Evolutionary conservation across 2,797 vertebrate species (phyloP), one percentile per base, ranked within the genome.

Genomic region (Gallirallus australis): DNA sequence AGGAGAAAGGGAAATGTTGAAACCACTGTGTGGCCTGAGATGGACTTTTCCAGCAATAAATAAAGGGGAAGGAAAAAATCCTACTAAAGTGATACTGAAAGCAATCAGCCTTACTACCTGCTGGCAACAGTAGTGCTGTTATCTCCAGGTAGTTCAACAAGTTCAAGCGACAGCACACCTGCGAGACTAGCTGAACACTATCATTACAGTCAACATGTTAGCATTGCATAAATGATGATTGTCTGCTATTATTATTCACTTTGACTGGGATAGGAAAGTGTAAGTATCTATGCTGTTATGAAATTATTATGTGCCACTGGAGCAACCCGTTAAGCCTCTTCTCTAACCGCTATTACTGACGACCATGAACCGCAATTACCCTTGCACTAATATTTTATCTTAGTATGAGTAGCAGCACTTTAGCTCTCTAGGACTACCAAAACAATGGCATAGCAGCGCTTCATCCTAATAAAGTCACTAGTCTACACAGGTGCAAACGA

Each of bases 21-120:
- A 88, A 24, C 3, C 42, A 73, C 6, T 4, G 18, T 0, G 1
- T 0, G 3, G 33, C 45, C 72, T 60, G 13, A 70, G 37, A 50
- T 54, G 21, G 13, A 4, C 10, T 56, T 24, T 52, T 60, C 48
- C 0, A 4, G 28, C 19, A 86, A 0, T 24, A 54, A 73, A 6
- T 37, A 85, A 65, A 70, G 23, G 15, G 79, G 45, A 82, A 79
- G 13, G 27, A 66, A 80, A 91, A 45, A 77, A 48, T 45, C 27
- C 39, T 63, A 17, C 21, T 5, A 66, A 45, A 39, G 23, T 18
- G 3, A 19, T 24, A 70, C 11, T 28, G 76, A 52, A 88, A 83
- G 69, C 8, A 42, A n/a, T 23, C 24, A 80, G 28, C 28, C 20
- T 70, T 40, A 31, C 11, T 50, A 64, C 9, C 20, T 9, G 7